Conservation (phyloP, 1,140 invertebrate species). For the Nylanderia fulva region DNA sequence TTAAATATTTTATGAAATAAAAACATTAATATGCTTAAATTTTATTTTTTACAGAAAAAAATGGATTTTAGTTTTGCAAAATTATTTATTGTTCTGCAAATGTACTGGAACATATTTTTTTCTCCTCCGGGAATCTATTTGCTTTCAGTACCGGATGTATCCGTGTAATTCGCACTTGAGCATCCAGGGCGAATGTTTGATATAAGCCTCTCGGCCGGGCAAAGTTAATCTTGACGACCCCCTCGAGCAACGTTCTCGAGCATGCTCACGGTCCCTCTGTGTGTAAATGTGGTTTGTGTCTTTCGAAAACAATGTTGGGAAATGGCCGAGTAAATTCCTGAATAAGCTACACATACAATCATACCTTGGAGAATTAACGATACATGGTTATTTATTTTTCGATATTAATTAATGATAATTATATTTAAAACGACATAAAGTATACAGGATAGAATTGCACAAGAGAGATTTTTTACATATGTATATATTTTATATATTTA, state of each 20-base stretch:
- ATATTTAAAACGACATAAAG: background rate
- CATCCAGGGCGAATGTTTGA: conserved; percentile 37
- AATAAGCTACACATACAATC: conserved; percentile 16
- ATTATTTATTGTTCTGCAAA: conserved; percentile 35
- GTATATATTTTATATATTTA: background rate
- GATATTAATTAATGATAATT: background rate
- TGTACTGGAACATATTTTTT: background rate
- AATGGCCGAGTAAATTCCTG: conserved; percentile 34
- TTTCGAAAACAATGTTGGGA: conserved; percentile 50
- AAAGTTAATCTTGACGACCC: conserved; percentile 52
- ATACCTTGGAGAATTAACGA: background rate
- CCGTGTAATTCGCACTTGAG: conserved; percentile 36
- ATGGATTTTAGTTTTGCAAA: background rate
- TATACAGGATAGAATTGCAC: background rate
- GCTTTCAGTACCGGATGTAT: conserved; percentile 15
- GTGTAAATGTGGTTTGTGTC: conserved; percentile 57
- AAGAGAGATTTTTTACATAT: background rate
- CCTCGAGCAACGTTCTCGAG: conserved; percentile 46
- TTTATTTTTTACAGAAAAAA: background rate
- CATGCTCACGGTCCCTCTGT: conserved; percentile 16
- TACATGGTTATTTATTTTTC: background rate
- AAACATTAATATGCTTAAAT: background rate
- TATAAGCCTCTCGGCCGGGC: conserved; percentile 39
- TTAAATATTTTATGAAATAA: conserved; percentile 1
- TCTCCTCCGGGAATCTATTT: background rate